phyloP scores from a whole-genome alignment of 2,888 invertebrate species.

The Buathra laborator region DNA sequence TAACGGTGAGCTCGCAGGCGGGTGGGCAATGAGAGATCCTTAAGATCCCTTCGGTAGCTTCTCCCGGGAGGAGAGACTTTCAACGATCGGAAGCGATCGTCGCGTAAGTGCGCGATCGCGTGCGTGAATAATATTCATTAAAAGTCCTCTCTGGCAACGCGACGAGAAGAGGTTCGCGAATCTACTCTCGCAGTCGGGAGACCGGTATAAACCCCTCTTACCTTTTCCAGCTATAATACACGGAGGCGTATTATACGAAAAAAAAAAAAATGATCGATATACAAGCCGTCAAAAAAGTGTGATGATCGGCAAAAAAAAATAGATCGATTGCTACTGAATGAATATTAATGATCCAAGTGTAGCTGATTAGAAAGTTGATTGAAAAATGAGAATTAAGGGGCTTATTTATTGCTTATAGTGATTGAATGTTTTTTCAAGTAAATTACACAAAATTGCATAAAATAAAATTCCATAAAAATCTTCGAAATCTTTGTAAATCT shows the following conservation, averaged over 20 bases:
- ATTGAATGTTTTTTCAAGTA: background rate
- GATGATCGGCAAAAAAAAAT: slow-evolving; percentile 12
- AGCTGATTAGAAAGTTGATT: slow-evolving; percentile 38
- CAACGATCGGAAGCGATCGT: slow-evolving; percentile 71
- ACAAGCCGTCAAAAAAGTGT: slow-evolving; percentile 30
- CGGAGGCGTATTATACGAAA: slow-evolving; percentile 39
- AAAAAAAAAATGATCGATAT: slow-evolving; percentile 49
- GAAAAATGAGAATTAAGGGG: slow-evolving; percentile 4
- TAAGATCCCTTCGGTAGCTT: slow-evolving; percentile 53
- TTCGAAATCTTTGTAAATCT: too few species aligned
- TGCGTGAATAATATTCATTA: slow-evolving; percentile 82
- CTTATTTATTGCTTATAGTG: background rate
- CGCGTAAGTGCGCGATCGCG: slow-evolving; percentile 76
- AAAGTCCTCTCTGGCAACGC: slow-evolving; percentile 69
- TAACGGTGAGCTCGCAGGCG: slow-evolving; percentile 33
- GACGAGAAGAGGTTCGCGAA: slow-evolving; percentile 29
- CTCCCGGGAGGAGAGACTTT: slow-evolving; percentile 30
- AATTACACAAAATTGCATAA: too few species aligned
- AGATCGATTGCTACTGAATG: slow-evolving; percentile 8
- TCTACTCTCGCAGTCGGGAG: slow-evolving; percentile 18
- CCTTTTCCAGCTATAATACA: slow-evolving; percentile 56
- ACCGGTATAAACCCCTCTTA: slow-evolving; percentile 56
- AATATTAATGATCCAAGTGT: background rate
- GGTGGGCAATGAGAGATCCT: slow-evolving; percentile 65
- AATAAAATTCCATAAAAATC: too few species aligned